Percentiles rank a stretch among this genome's conserved stretches.
Evolutionary conservation across 2,888 invertebrate genomes (phyloP).

Genomic region (Agrypnus murinus): DNA sequence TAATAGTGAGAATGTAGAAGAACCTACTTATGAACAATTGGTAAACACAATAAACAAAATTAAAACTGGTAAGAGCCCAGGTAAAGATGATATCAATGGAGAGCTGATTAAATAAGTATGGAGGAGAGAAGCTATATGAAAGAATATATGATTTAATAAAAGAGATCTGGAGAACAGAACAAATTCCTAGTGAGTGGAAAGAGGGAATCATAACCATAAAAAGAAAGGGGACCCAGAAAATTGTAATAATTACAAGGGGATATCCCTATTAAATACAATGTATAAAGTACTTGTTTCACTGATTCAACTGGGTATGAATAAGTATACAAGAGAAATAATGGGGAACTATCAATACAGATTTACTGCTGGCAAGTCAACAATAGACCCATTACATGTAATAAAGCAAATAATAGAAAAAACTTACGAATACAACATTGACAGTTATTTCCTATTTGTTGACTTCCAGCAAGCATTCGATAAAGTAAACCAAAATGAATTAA

Average conservation of each 20-base stretch:
- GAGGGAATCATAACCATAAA: slow-evolving; percentile 1
- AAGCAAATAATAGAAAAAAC: background rate
- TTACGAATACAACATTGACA: slow-evolving; percentile 1
- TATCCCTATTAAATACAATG: background rate
- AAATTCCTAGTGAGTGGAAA: background rate
- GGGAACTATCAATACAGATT: slow-evolving; percentile 13
- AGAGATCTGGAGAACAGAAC: slow-evolving; percentile 1
- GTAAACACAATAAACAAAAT: background rate
- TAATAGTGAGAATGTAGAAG: slow-evolving; percentile 10
- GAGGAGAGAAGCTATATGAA: background rate
- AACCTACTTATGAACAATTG: slow-evolving; percentile 8
- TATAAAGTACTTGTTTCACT: background rate
- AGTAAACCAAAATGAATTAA: background rate
- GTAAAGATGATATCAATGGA: slow-evolving; percentile 9
- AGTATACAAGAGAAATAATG: background rate
- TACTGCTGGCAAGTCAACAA: background rate
- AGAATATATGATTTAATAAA: no score
- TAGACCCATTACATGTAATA: slow-evolving; percentile 1
- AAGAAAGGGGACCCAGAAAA: slow-evolving; percentile 7
- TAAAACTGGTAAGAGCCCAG: background rate
- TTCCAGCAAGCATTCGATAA: slow-evolving; percentile 7
- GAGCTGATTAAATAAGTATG: slow-evolving; percentile 2
- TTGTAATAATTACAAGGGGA: slow-evolving; percentile 4
- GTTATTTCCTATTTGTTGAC: background rate
- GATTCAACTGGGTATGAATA: background rate